phyloP scores from a whole-genome alignment of 2,888 invertebrate species.

The Sphaerophoria rueppellii region DNA sequence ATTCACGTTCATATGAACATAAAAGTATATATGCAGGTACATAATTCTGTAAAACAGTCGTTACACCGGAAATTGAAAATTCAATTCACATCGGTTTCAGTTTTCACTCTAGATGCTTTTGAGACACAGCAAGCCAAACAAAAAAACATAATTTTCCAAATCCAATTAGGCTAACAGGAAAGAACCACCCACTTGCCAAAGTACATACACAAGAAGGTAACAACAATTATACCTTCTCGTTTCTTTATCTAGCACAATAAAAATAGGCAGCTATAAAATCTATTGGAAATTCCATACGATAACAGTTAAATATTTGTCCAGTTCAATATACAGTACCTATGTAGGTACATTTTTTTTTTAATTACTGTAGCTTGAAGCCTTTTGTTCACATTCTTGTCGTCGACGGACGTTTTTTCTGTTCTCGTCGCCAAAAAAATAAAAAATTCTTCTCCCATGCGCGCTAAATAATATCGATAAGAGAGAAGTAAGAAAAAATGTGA shows the following conservation, averaged over 20 bases:
- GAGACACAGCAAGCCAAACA: background rate
- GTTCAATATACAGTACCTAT: conserved; percentile 45
- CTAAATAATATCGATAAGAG: conserved; percentile 57
- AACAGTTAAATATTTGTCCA: conserved; percentile 64
- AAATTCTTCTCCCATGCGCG: conserved; percentile 36
- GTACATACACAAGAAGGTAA: background rate
- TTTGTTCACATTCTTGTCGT: background rate
- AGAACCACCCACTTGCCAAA: background rate
- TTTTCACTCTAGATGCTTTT: background rate
- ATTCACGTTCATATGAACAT: no score
- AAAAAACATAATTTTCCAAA: conserved; percentile 7
- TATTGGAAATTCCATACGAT: conserved; percentile 55
- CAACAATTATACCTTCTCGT: background rate
- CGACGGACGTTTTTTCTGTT: background rate
- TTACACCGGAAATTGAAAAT: no score
- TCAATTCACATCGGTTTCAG: no score
- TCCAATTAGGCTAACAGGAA: conserved; percentile 8
- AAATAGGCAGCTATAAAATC: conserved; percentile 5
- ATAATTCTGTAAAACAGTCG: no score
- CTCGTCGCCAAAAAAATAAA: background rate
- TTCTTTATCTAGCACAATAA: conserved; percentile 17
- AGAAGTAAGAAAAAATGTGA: conserved; percentile 48
- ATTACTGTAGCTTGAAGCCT: conserved; percentile 27
- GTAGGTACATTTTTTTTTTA: conserved; percentile 26
- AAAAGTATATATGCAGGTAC: no score